Evolutionary conservation across 2,113 vertebrate genomes (phyloP).

Genomic region (Catharus minimus): DNA sequence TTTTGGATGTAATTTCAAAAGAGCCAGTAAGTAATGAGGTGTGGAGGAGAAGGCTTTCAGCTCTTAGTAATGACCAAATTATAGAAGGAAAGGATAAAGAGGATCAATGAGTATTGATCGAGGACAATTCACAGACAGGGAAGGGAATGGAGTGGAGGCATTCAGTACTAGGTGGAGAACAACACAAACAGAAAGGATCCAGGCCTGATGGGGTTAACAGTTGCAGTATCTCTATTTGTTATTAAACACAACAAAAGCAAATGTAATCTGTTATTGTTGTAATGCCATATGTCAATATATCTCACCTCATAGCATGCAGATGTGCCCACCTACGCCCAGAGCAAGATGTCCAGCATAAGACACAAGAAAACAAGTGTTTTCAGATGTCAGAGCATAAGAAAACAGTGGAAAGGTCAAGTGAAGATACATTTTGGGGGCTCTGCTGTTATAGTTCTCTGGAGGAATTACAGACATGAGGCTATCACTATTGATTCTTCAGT

Average conservation of each 20-base stretch:
- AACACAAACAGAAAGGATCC: background rate
- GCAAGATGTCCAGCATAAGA: background rate
- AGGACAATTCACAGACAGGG: background rate
- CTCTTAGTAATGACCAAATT: background rate
- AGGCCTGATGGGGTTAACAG: background rate
- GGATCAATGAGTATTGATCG: background rate
- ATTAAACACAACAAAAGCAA: background rate
- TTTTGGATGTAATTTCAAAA: background rate
- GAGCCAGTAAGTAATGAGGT: background rate
- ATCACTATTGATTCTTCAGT: background rate
- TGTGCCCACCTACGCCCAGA: background rate
- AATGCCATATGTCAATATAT: background rate
- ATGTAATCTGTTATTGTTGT: background rate
- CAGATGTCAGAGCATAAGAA: background rate
- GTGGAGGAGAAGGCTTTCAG: background rate
- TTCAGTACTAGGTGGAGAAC: background rate
- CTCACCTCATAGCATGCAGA: background rate
- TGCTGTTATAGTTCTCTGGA: background rate
- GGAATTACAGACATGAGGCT: background rate
- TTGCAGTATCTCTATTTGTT: background rate
- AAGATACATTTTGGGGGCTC: background rate
- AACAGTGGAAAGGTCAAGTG: background rate
- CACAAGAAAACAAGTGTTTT: background rate
- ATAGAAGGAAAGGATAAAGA: background rate
- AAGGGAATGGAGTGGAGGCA: background rate